These are phyloP conservation scores for Chromoteleia sp. DNA, from an alignment of 2,888 invertebrate genomes.

Conservation along the genomic window DNA sequence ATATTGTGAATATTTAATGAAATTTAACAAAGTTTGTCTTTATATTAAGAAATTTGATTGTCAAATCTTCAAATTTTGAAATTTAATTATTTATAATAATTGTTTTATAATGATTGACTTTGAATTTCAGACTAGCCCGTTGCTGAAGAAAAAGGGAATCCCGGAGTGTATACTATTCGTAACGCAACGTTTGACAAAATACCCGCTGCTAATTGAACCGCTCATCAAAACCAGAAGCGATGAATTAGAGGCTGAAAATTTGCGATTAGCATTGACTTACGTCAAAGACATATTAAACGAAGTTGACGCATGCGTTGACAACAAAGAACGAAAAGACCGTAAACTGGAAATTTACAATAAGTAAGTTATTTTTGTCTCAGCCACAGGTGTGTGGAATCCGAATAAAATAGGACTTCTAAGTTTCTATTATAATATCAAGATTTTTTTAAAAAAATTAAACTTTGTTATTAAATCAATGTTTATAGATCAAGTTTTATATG, in stretches of 20 bases:
- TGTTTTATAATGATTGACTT: slow-evolving; percentile 1
- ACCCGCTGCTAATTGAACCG: slow-evolving; percentile 96
- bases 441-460: too few relatives aligned
- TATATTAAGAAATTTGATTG: too few relatives aligned
- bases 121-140: slow-evolving; percentile 88
- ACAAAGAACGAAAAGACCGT: slow-evolving; percentile 94
- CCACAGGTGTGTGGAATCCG: too few relatives aligned
- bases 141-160: slow-evolving; percentile 97
- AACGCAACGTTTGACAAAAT: slow-evolving; percentile 97
- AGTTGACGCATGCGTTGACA: slow-evolving; percentile 96
- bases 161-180: slow-evolving; percentile 98
- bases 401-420: too few relatives aligned
- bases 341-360: slow-evolving; percentile 95
- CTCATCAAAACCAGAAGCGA: slow-evolving; percentile 95
- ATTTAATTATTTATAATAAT: slow-evolving; percentile 2
- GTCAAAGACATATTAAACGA: slow-evolving; percentile 96
- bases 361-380: slow-evolving; percentile 67
- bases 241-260: slow-evolving; percentile 92
- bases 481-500: too few relatives aligned
- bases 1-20: too few relatives aligned
- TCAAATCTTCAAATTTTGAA: too few relatives aligned
- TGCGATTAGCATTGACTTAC: slow-evolving; percentile 91
- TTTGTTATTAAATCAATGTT: too few relatives aligned
- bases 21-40: too few relatives aligned
- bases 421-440: too few relatives aligned